Conservation (phyloP, 2,797 vertebrate species). For the Mus spretus region DNA sequence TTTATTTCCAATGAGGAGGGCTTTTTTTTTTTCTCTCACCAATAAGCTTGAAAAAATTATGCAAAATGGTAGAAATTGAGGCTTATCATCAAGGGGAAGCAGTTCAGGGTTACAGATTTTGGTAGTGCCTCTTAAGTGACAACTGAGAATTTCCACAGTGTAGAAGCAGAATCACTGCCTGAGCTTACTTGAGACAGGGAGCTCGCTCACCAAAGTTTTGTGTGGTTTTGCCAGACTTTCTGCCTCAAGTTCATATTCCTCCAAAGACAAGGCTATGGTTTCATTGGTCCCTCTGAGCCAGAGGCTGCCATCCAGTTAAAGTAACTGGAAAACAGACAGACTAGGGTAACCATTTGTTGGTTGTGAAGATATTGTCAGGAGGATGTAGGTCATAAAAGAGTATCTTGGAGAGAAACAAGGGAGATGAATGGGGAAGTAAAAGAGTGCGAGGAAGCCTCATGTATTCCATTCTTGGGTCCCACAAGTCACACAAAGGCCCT, state of each 20-base stretch:
- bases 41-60: slow-evolving; percentile 72
- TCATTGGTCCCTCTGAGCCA: slow-evolving; percentile 28
- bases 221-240: slow-evolving; percentile 42
- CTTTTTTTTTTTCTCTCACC: slow-evolving; percentile 49
- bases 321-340: slow-evolving; percentile 30
- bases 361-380: neutral
- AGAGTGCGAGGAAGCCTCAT: neutral
- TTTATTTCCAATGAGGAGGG: slow-evolving; percentile 80
- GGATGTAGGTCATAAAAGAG: neutral
- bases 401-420: neutral
- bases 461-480: neutral
- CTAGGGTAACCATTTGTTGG: neutral
- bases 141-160: slow-evolving; percentile 44
- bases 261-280: slow-evolving; percentile 47
- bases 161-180: slow-evolving; percentile 4
- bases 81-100: neutral
- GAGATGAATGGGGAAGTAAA: neutral
- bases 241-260: slow-evolving; percentile 38
- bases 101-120: slow-evolving; percentile 74
- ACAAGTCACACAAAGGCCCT: neutral
- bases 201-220: slow-evolving; percentile 11
- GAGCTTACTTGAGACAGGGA: slow-evolving; percentile 26
- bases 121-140: slow-evolving; percentile 61
- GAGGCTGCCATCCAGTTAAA: neutral
- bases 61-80: slow-evolving; percentile 65